Evolutionary conservation across 2,888 invertebrate species (phyloP).

Genomic region (Atethmia centrago): DNA sequence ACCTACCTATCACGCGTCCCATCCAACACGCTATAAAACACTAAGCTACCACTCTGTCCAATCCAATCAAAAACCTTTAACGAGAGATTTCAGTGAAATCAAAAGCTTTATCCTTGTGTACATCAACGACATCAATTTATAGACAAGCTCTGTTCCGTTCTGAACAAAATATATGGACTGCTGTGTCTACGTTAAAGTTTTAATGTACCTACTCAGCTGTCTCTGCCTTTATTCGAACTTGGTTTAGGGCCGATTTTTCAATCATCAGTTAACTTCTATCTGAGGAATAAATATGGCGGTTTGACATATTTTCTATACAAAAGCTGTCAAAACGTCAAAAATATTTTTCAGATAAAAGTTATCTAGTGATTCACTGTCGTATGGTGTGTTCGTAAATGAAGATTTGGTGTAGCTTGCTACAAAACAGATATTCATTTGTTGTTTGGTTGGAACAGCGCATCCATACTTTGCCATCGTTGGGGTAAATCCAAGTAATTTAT

Average conservation of each 20-base stretch:
- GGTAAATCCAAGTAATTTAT: conserved; percentile 46
- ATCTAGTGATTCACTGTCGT: background rate
- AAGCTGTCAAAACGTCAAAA: too few species aligned
- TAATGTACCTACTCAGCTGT: background rate
- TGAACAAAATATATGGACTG: background rate
- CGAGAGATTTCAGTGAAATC: conserved; percentile 25
- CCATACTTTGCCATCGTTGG: conserved; percentile 31
- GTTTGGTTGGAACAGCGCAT: background rate
- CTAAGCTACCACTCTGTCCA: conserved; percentile 26
- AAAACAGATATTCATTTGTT: background rate
- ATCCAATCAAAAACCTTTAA: conserved; percentile 33
- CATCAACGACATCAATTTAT: conserved; percentile 14
- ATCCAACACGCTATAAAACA: conserved; percentile 28
- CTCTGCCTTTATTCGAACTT: background rate
- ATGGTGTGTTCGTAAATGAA: background rate
- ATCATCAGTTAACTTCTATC: too few species aligned
- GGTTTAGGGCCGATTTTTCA: too few species aligned
- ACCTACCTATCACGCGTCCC: background rate
- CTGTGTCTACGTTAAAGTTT: background rate
- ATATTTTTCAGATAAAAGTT: too few species aligned
- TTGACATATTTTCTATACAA: too few species aligned
- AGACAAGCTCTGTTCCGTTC: conserved; percentile 16
- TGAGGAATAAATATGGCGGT: too few species aligned
- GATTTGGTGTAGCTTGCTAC: background rate
- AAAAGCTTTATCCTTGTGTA: conserved; percentile 25